Evolutionary conservation across 1,140 invertebrate genomes (phyloP).

Genomic region (Aphidius ervi): DNA sequence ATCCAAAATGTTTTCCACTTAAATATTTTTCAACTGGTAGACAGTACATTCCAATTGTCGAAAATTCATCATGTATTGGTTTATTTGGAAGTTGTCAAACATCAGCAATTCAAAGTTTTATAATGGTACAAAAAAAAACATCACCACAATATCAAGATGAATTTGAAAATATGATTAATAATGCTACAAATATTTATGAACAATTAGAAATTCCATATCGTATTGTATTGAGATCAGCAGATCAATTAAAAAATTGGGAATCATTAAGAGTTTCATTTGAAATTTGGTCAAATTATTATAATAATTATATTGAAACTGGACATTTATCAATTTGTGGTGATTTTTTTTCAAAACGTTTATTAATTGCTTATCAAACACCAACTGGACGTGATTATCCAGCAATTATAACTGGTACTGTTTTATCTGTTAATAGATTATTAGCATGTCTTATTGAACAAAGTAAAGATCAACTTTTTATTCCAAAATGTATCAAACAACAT

Average conservation of each 20-base stretch:
- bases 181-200: slow-evolving; percentile 55
- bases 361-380: slow-evolving; percentile 57
- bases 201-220: slow-evolving; percentile 60
- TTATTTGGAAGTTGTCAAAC: slow-evolving; percentile 62
- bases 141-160: slow-evolving; percentile 43
- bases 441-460: slow-evolving; percentile 64
- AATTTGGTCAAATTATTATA: slow-evolving; percentile 60
- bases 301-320: slow-evolving; percentile 63
- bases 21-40: slow-evolving; percentile 61
- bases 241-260: slow-evolving; percentile 58
- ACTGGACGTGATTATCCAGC: slow-evolving; percentile 55
- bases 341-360: slow-evolving; percentile 66
- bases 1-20: slow-evolving; percentile 57
- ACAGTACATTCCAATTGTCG: slow-evolving; percentile 56
- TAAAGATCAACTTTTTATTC: slow-evolving; percentile 36
- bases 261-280: slow-evolving; percentile 60
- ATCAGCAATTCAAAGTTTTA: slow-evolving; percentile 58
- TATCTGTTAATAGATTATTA: slow-evolving; percentile 62
- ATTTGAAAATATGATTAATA: slow-evolving; percentile 51
- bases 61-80: slow-evolving; percentile 39
- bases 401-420: slow-evolving; percentile 59
- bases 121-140: slow-evolving; percentile 46
- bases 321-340: slow-evolving; percentile 60
- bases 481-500: slow-evolving; percentile 24
- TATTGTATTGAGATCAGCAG: slow-evolving; percentile 55